A percentile compares a stretch with the other conserved stretches of the same genome.
These are phyloP conservation scores for Piprites chloris DNA, from an alignment of 2,113 vertebrate species.

Conservation along the genomic window DNA sequence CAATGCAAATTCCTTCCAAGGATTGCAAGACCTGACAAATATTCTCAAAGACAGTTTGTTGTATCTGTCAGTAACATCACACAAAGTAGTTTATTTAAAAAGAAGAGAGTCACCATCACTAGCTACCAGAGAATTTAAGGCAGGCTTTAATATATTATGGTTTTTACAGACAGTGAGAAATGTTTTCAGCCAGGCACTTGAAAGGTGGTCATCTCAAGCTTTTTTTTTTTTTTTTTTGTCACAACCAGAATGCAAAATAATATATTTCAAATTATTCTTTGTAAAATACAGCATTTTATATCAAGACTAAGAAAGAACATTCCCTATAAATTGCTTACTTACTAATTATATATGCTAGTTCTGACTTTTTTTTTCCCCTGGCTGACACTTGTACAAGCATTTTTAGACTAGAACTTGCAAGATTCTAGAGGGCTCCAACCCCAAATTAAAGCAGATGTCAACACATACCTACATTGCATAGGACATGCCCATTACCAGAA, in stretches of 20 bases:
- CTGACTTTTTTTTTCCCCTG: not conserved
- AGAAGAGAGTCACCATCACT: not conserved
- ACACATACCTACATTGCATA: accelerated
- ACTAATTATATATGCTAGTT: not conserved
- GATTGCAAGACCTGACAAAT: not conserved
- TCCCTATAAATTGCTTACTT: not conserved
- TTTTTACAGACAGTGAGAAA: not conserved
- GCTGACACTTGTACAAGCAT: not conserved
- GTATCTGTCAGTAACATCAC: not conserved
- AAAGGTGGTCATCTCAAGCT: not conserved
- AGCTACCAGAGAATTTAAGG: not conserved
- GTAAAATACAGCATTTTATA: not conserved
- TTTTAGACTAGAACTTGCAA: not conserved
- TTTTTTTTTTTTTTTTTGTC: not conserved
- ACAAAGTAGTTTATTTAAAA: not conserved
- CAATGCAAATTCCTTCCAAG: not conserved
- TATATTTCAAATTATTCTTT: not conserved
- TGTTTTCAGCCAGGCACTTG: not conserved
- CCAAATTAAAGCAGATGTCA: not conserved
- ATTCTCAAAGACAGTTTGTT: not conserved
- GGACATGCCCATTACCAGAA: not conserved
- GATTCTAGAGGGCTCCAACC: not conserved
- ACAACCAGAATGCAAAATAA: not conserved
- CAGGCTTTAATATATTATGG: not conserved
- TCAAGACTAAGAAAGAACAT: not conserved